These are phyloP conservation scores for Papilio glaucus DNA, from an alignment of 1,140 invertebrate genomes.

Conservation along the genomic window DNA sequence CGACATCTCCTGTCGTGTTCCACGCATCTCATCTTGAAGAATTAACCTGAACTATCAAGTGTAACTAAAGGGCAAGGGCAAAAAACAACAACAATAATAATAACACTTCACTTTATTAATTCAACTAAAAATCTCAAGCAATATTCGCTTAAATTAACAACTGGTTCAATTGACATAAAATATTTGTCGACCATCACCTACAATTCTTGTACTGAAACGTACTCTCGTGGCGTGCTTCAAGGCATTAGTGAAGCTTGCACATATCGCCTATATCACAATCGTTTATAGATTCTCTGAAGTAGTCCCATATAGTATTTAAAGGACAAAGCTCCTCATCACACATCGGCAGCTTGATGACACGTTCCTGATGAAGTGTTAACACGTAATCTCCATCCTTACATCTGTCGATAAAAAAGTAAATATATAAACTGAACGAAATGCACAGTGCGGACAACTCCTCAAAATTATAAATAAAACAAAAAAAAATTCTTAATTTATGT, in stretches of 20 bases:
- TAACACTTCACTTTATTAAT: constrained; percentile 18
- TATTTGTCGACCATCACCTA: neutral
- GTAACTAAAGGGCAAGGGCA: too few relatives aligned
- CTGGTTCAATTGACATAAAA: too few relatives aligned
- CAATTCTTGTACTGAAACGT: neutral
- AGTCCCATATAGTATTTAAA: constrained; percentile 83
- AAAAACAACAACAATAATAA: constrained; percentile 7
- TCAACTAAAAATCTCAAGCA: neutral
- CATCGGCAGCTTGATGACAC: constrained; percentile 85
- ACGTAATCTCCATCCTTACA: constrained; percentile 85
- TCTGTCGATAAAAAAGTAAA: constrained; percentile 78
- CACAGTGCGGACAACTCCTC: too few relatives aligned
- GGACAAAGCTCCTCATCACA: constrained; percentile 87
- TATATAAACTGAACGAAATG: too few relatives aligned
- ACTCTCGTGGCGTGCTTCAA: constrained; percentile 26
- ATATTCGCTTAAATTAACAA: constrained; percentile 10
- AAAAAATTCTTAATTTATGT: too few relatives aligned
- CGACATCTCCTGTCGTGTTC: too few relatives aligned
- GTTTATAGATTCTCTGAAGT: constrained; percentile 84
- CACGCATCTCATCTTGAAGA: too few relatives aligned
- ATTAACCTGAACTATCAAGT: too few relatives aligned
- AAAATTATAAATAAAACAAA: too few relatives aligned
- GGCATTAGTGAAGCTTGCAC: constrained; percentile 83
- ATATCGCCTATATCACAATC: constrained; percentile 87
- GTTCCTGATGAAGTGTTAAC: constrained; percentile 89